Conservation (phyloP, 2,888 invertebrate genomes). For the Thecophora atra region DNA sequence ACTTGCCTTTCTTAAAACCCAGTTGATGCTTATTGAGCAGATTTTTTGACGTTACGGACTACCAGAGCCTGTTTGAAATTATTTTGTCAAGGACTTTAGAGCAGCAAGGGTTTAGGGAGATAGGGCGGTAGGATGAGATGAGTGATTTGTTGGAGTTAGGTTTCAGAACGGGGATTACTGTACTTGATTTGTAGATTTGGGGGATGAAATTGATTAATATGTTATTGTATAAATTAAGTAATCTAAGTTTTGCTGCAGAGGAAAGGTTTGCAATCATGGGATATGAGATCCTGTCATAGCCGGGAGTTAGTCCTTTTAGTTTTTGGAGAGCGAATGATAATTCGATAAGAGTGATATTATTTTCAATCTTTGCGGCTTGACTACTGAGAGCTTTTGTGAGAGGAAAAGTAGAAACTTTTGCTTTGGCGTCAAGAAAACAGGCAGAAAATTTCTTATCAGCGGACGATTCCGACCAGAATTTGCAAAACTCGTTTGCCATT, state of each 20-base stretch:
- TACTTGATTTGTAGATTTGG: conserved; percentile 34
- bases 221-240: conserved; percentile 34
- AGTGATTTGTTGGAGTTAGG: not conserved
- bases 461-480: not conserved
- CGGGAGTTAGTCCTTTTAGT: conserved; percentile 21
- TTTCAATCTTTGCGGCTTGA: conserved; percentile 1
- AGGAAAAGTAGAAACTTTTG: not conserved
- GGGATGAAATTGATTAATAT: conserved; percentile 32
- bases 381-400: not conserved
- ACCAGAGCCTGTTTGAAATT: conserved; percentile 7
- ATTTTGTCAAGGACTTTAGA: conserved; percentile 6
- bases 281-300: conserved; percentile 39
- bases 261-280: conserved; percentile 35
- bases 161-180: conserved; percentile 32
- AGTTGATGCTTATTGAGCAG: not conserved
- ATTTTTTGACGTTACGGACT: not conserved
- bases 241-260: not conserved
- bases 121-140: too few relatives aligned
- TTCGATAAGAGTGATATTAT: conserved; percentile 16
- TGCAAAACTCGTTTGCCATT: not conserved
- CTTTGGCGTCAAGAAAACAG: not conserved
- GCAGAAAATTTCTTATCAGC: not conserved
- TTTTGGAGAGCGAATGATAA: not conserved
- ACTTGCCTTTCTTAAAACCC: not conserved
- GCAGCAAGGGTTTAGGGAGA: not conserved